A percentile compares a stretch with the other conserved stretches of the same genome.
Evolutionary conservation across 2,113 vertebrate species (phyloP).

Genomic region (Lampris megalopsis): DNA sequence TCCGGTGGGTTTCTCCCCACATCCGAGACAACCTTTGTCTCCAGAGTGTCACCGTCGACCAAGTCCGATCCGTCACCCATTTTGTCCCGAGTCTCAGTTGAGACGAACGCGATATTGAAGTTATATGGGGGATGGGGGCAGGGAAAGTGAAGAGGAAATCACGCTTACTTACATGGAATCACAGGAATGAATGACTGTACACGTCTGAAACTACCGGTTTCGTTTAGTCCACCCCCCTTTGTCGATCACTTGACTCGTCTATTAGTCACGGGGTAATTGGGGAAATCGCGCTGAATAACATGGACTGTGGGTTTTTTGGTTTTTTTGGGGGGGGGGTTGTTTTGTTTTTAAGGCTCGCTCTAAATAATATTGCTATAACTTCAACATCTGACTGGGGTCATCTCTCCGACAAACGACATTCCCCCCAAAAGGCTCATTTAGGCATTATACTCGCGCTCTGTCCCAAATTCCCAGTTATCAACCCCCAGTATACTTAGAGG

Average conservation of each 20-base stretch:
- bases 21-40: background rate
- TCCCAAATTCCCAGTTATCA: slow-evolving; percentile 25
- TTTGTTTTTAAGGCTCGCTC: no score
- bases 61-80: slow-evolving; percentile 23
- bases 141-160: no score
- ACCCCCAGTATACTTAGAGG: background rate
- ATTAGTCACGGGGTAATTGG: no score
- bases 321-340: no score
- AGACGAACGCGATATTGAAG: background rate
- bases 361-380: background rate
- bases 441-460: background rate
- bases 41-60: background rate
- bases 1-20: background rate
- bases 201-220: slow-evolving; percentile 10
- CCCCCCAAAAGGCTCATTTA: slow-evolving; percentile 4
- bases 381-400: background rate
- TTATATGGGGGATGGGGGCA: no score
- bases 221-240: background rate
- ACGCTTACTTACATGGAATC: no score
- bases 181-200: no score
- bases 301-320: no score
- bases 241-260: background rate
- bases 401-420: slow-evolving; percentile 6
- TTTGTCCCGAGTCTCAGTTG: background rate
- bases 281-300: no score